Evolutionary conservation across 2,888 invertebrate genomes (phyloP).

Genomic region (Synergus itoensis): DNA sequence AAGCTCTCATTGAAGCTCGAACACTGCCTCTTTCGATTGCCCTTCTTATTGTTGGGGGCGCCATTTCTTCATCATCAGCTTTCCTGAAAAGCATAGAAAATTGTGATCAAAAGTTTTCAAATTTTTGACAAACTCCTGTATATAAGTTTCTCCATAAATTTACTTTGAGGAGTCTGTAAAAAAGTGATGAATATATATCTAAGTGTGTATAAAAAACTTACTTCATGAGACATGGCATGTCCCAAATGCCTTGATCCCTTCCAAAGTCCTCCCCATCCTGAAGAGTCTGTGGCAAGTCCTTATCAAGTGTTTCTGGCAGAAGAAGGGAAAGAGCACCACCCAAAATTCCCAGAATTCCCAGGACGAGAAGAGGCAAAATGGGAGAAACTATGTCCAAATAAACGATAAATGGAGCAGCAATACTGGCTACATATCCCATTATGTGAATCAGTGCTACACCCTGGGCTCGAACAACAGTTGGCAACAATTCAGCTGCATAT

Average conservation of each 20-base stretch:
- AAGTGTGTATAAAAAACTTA: conserved; percentile 69
- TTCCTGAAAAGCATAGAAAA: conserved; percentile 63
- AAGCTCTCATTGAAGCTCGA: conserved; percentile 79
- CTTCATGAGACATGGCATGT: conserved; percentile 88
- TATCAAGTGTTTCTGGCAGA: conserved; percentile 91
- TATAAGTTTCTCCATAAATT: not conserved
- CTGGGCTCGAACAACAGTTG: conserved; percentile 92
- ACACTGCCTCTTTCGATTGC: conserved; percentile 72
- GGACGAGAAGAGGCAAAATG: conserved; percentile 86
- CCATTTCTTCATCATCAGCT: conserved; percentile 72
- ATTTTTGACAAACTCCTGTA: not conserved
- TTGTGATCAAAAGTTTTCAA: no score
- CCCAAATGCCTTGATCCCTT: conserved; percentile 88
- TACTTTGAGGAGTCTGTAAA: not conserved
- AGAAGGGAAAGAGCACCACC: conserved; percentile 89
- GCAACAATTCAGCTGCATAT: conserved; percentile 92
- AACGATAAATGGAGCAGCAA: conserved; percentile 91
- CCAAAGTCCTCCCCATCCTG: conserved; percentile 93
- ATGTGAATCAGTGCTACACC: conserved; percentile 92
- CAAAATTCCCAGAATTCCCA: conserved; percentile 87
- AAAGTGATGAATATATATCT: not conserved
- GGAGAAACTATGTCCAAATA: conserved; percentile 87
- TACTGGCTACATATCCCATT: conserved; percentile 92
- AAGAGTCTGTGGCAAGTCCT: conserved; percentile 91
- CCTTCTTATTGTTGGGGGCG: conserved; percentile 68